Conservation (phyloP, 1,140 invertebrate species). For the Bombus difficillimus region DNA sequence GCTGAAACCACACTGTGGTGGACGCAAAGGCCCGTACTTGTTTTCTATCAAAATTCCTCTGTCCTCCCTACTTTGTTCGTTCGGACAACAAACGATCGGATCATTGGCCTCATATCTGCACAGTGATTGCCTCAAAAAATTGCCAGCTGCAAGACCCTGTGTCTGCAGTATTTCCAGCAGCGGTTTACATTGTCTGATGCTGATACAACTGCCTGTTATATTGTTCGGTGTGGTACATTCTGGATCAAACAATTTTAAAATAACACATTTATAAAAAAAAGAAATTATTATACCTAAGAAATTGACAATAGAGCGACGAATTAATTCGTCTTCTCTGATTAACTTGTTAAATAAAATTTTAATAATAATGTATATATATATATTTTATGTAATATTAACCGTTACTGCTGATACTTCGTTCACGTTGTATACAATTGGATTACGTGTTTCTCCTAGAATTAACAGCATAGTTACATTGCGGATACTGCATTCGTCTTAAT, state of each 20-base stretch:
- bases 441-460: too few relatives aligned
- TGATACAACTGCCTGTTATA: conserved; percentile 78
- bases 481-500: too few relatives aligned
- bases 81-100: conserved; percentile 83
- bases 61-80: not conserved
- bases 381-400: not conserved
- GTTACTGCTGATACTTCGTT: not conserved
- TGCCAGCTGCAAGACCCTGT: conserved; percentile 63
- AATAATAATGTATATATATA: too few relatives aligned
- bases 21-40: conserved; percentile 44
- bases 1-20: conserved; percentile 73
- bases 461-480: too few relatives aligned
- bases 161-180: conserved; percentile 76
- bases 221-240: conserved; percentile 31
- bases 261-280: too few relatives aligned
- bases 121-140: conserved; percentile 81
- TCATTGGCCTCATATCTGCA: conserved; percentile 83
- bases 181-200: conserved; percentile 78
- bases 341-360: not conserved
- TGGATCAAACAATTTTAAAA: not conserved
- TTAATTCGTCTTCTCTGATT: not conserved
- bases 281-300: not conserved
- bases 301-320: not conserved
- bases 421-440: not conserved
- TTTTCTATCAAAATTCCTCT: conserved; percentile 10